Conservation (phyloP, 1,140 invertebrate species). For the Odontomachus brunneus region DNA sequence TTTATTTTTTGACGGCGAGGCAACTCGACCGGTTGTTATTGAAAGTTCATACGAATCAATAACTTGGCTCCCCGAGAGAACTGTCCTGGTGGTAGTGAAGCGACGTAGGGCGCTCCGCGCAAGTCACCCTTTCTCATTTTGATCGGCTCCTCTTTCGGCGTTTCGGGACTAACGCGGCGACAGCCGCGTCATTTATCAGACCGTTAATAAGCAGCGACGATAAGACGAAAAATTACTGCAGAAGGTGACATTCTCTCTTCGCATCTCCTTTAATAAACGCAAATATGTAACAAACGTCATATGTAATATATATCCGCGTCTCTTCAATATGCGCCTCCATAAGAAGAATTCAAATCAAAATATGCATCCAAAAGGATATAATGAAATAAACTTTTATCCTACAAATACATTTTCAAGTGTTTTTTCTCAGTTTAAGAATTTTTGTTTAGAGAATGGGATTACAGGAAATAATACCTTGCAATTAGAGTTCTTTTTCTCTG, state of each 20-base stretch:
- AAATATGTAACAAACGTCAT: not conserved
- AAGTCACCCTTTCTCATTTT: constrained; percentile 32
- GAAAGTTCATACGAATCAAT: constrained; percentile 56
- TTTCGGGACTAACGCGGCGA: not conserved
- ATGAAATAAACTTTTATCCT: too few species aligned
- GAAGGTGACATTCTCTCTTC: not conserved
- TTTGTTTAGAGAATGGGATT: too few species aligned
- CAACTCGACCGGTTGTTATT: constrained; percentile 43
- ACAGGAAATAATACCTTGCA: too few species aligned
- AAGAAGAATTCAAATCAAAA: not conserved
- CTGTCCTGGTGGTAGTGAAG: constrained; percentile 3
- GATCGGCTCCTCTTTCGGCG: constrained; percentile 17
- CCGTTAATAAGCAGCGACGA: not conserved
- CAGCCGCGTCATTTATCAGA: not conserved
- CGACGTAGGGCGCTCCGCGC: not conserved
- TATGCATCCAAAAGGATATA: too few species aligned
- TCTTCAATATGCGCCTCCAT: not conserved
- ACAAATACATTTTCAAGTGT: too few species aligned
- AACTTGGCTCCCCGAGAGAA: constrained; percentile 16
- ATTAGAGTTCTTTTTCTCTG: too few species aligned
- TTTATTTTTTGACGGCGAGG: constrained; percentile 36
- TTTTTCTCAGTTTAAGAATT: too few species aligned
- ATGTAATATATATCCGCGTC: not conserved
- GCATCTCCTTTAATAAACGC: not conserved
- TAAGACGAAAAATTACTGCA: not conserved